Conservation (phyloP, 2,113 vertebrate species). For the Ptilonorhynchus violaceus region DNA sequence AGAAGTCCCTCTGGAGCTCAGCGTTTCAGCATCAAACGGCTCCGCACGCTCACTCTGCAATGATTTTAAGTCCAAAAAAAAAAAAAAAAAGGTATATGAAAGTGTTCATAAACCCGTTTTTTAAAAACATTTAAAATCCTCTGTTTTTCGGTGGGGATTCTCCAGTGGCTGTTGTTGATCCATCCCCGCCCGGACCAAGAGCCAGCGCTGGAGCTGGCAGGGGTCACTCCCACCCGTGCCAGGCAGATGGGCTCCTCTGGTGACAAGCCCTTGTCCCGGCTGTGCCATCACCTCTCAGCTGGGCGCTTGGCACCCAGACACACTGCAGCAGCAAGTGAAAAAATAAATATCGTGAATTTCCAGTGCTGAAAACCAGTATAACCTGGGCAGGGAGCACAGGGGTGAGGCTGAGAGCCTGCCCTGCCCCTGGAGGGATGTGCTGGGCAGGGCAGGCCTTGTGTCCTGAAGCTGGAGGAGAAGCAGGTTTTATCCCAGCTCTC, state of each 20-base stretch:
- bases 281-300: neutral
- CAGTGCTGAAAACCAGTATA: accelerated
- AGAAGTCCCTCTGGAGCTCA: neutral
- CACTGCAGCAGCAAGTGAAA: neutral
- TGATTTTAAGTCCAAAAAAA: neutral
- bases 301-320: neutral
- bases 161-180: neutral
- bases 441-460: neutral
- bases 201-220: neutral
- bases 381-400: neutral
- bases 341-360: accelerated
- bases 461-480: neutral
- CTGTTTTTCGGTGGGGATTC: neutral
- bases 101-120: neutral
- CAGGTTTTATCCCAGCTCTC: neutral
- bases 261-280: neutral
- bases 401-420: neutral
- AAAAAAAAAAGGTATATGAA: neutral
- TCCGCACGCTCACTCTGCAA: accelerated
- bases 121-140: neutral
- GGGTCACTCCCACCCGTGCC: accelerated
- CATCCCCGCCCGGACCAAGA: neutral
- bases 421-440: accelerated
- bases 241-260: neutral
- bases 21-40: neutral